phyloP scores from a whole-genome alignment of 2,797 vertebrate genomes.

The Malacoraja senta region DNA sequence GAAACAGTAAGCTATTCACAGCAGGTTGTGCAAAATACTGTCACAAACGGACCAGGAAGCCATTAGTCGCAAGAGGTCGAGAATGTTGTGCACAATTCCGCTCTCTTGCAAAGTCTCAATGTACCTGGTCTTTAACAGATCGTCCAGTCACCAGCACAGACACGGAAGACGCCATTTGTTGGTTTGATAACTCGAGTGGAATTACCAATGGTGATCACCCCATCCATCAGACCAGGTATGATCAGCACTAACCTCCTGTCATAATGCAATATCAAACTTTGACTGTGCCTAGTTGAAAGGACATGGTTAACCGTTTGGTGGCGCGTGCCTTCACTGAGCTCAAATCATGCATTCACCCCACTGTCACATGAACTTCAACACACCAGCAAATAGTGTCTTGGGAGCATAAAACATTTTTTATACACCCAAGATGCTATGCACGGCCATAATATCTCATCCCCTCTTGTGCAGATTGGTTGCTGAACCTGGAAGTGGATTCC shows the following conservation, averaged over 20 bases:
- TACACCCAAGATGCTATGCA: background rate
- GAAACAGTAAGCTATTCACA: too few species aligned
- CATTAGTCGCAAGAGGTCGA: background rate
- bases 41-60: background rate
- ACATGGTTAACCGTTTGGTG: background rate
- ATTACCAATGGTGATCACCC: constrained; percentile 75
- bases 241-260: background rate
- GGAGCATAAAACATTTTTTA: background rate
- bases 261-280: background rate
- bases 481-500: background rate
- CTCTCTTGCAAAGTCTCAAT: background rate
- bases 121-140: constrained; percentile 3
- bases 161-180: constrained; percentile 61
- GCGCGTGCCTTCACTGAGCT: background rate
- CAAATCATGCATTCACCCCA: background rate
- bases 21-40: background rate
- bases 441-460: background rate
- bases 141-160: constrained; percentile 49
- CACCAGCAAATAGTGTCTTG: background rate
- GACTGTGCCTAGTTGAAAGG: too few species aligned
- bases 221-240: constrained; percentile 69
- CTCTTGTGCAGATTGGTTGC: background rate
- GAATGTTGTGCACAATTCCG: background rate
- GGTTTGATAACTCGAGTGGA: constrained; percentile 63
- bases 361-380: background rate